Evolutionary conservation across 1,140 invertebrate genomes (phyloP).

Genomic region (Phymastichus coffea): DNA sequence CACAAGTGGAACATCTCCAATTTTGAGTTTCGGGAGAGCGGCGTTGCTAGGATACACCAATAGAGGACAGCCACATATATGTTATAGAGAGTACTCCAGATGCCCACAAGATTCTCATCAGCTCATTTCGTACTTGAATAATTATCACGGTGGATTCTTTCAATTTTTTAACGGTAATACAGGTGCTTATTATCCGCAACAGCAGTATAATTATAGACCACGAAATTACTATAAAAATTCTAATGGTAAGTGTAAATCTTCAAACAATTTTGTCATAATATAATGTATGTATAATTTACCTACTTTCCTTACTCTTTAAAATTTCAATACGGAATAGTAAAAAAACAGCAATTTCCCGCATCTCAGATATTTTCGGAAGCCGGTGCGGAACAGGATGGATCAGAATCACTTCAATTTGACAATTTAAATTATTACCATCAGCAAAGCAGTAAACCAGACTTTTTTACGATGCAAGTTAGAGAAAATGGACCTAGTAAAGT

Average conservation of each 20-base stretch:
- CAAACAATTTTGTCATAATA: background rate
- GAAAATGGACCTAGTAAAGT: constrained; percentile 19
- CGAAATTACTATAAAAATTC: constrained; percentile 6
- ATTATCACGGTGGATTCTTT: constrained; percentile 83
- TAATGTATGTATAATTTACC: too few species aligned
- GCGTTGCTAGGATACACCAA: constrained; percentile 69
- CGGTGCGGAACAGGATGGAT: constrained; percentile 26
- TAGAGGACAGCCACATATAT: constrained; percentile 62
- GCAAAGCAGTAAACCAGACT: background rate
- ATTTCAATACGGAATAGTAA: too few species aligned
- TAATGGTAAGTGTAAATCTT: background rate
- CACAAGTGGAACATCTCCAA: constrained; percentile 57
- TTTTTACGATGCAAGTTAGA: constrained; percentile 26
- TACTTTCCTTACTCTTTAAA: too few species aligned
- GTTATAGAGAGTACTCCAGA: constrained; percentile 66
- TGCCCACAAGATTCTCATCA: constrained; percentile 73
- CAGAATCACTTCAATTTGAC: constrained; percentile 32
- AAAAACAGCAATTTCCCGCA: background rate
- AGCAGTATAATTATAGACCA: background rate
- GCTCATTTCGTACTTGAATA: constrained; percentile 78
- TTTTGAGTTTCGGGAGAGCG: constrained; percentile 71
- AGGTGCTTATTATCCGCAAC: background rate
- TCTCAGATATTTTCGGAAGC: background rate
- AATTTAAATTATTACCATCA: background rate
- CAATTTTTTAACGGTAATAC: constrained; percentile 63